Evolutionary conservation across 2,888 invertebrate species (phyloP), one percentile per base, ranked within the genome.

Genomic region (Cantharis rufa): DNA sequence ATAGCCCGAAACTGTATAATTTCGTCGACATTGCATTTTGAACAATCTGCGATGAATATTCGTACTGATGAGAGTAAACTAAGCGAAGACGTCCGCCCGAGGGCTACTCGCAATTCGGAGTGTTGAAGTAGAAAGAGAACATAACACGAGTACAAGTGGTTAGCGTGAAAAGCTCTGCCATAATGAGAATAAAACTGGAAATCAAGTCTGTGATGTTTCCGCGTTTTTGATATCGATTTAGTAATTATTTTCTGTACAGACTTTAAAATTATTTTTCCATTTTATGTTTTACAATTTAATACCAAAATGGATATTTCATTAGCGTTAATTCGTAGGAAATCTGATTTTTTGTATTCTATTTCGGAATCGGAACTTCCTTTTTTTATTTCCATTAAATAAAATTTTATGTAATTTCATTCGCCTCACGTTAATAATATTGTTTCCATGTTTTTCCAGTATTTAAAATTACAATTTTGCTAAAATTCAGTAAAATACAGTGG

Each of bases 101-200:
- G 70, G 48, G 74, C 78, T 62, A 71, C 66, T 63, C 63, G 48
- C 72, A 61, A 61, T 71, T 74, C 32, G n/a, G 32, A 68, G 70
- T 71, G 78, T 74, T 68, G 70, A 70, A 70, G 66, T 61, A 74
- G 76, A 75, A 72, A 71, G 71, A 74, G 78, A 73, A 68, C 71
- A 68, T 32, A 75, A 24, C 15, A 66, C 62, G 72, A 69, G 61
- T 74, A 72, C 71, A 71, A 72, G 62, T 70, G 48, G 69, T 24
- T 69, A 32, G 69, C 75, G 71, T 48, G 77, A 71, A 73, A 71
- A 69, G 74, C 69, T 71, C 71, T 70, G 75, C 72, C 74, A 77
- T 80, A 80, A 80, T 79, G 80, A 79, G 79, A 77, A 77, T 73
- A 78, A 80, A 79, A 79, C 80, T 80, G 79, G 76, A 80, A 79